Evolutionary conservation across 37 sponge, comb jelly and placozoan species (phyloP).

Genomic region (Cladorhizidae sp.): DNA sequence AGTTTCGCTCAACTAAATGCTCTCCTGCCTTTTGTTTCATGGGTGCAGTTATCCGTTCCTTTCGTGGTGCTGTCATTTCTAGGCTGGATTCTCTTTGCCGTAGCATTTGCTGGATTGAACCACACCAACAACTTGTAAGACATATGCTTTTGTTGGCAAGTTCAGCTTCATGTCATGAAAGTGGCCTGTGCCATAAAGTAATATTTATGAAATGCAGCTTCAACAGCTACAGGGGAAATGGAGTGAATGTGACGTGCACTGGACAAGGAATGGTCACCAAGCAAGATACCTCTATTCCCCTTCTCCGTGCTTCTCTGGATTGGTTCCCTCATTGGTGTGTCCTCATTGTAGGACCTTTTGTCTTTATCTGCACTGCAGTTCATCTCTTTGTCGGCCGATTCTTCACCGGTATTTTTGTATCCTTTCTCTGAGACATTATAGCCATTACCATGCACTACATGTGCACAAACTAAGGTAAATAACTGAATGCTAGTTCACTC

Average conservation of each 20-base stretch:
- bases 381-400: conserved; percentile 31
- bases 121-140: conserved; percentile 33
- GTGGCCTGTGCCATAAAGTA: neutral
- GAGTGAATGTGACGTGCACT: neutral
- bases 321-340: conserved; percentile 39
- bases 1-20: neutral
- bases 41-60: conserved; percentile 30
- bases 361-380: conserved; percentile 6
- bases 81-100: conserved; percentile 31
- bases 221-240: neutral
- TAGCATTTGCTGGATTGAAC: conserved; percentile 36
- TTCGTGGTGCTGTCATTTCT: conserved; percentile 13
- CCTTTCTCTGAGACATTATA: neutral
- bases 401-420: conserved; percentile 26
- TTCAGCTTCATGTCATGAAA: neutral
- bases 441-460: no score
- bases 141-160: neutral
- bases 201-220: neutral
- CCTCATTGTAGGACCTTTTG: conserved; percentile 23
- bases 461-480: no score
- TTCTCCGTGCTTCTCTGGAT: conserved; percentile 17
- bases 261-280: neutral
- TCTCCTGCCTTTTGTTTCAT: no score
- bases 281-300: neutral
- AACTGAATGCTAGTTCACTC: no score